Base-by-base conservation (phyloP, 2,797 vertebrate genomes). In the Spinibarbus caldwelli region DNA sequence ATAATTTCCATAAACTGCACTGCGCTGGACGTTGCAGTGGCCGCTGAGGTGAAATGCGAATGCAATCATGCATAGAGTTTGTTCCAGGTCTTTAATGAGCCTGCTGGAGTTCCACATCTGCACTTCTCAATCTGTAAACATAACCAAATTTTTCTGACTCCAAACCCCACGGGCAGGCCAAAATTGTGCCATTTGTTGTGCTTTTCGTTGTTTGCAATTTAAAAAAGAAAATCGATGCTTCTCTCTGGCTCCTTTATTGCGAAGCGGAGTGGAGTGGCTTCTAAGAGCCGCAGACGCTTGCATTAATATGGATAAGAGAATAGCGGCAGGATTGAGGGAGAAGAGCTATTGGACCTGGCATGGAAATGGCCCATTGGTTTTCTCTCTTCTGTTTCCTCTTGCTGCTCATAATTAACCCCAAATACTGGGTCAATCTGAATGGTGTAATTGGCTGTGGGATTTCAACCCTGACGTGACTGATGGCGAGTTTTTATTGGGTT, bases 341-440 rank as follows among this genome's bases (percentile, higher is more conserved):
- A 26, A 71, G 17, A 66, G 43, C 52, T 29, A 6, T 29, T 70
- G 64, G 47, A 71, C n/a, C 38, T 71, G 43, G n/a, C 17, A 82
- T 72, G 77, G 34, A 87, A 85, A 90, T 76, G 85, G 29, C 10
- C 66, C 78, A 52, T 86, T 86, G 34, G 4, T 80, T 54, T 43
- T 73, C 59, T 54, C 23, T 41, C 19, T 68, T 59, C 41, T 49
- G 45, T 6, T 66, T 70, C 41, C 57, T 76, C 36, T 38, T 10
- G 38, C 52, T 62, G 81, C n/a, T 26, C 10, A 7, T 67, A 76
- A 77, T 83, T 54, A 67, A 83, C 57, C 82, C 15, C 19, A 6
- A 19, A 26, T 7, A n/a, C 36, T 23, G 67, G 49, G 17, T 72
- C 19, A 34, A 0, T 62, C 5, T 64, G 12, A 73, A 73, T 15